Percentiles rank a stretch among this genome's conserved stretches.
phyloP scores from a whole-genome alignment of 2,113 vertebrate genomes.

The Antennarius striatus region DNA sequence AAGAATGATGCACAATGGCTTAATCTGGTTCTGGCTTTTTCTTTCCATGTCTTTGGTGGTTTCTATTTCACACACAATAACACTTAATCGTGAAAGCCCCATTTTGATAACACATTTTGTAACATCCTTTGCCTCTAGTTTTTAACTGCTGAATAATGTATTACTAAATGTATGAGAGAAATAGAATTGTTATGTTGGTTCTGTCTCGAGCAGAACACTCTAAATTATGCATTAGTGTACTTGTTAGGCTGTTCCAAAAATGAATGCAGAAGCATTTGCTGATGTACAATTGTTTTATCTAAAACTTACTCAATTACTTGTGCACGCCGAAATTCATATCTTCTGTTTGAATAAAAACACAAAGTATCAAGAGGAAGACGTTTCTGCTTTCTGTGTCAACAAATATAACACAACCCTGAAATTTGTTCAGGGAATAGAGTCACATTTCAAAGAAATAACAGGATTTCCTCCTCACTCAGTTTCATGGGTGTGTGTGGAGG shows the following conservation, averaged over 20 bases:
- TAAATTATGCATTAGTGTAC: conserved; percentile 38
- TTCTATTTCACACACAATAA: conserved; percentile 62
- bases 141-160: too few species aligned
- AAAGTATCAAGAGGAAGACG: neutral
- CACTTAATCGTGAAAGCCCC: conserved; percentile 11
- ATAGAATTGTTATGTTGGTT: conserved; percentile 20
- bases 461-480: conserved; percentile 15
- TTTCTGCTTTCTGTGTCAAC: conserved; percentile 14
- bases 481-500: conserved; percentile 30
- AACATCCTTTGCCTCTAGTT: too few species aligned
- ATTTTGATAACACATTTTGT: neutral
- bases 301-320: neutral
- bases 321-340: conserved; percentile 8
- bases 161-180: conserved; percentile 24
- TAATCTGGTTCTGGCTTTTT: conserved; percentile 61
- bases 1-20: conserved; percentile 34
- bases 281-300: neutral
- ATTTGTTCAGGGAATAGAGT: conserved; percentile 3
- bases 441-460: conserved; percentile 21
- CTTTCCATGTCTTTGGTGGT: conserved; percentile 37
- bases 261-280: neutral
- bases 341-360: conserved; percentile 6
- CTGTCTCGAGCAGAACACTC: neutral
- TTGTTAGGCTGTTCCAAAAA: conserved; percentile 17
- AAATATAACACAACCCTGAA: conserved; percentile 13